Conservation (phyloP, 2,797 vertebrate genomes). For the Spondyliosoma cantharus region DNA sequence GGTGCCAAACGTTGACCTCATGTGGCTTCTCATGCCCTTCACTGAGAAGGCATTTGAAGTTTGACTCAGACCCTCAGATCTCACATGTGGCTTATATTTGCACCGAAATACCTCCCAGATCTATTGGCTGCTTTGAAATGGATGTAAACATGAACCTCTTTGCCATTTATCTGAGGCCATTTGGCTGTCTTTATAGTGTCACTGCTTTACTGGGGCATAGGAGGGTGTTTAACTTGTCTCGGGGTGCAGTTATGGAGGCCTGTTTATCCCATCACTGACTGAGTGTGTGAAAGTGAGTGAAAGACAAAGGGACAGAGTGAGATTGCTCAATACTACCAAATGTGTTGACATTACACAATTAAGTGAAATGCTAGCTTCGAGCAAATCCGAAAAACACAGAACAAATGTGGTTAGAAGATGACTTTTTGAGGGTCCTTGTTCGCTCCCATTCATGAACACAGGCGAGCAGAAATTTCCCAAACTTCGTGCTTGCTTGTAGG, state of each 20-base stretch:
- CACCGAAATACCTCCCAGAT: conserved; percentile 71
- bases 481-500: conserved; percentile 62
- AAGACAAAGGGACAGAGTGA: conserved; percentile 38
- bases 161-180: conserved; percentile 48
- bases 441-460: conserved; percentile 66
- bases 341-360: conserved; percentile 57
- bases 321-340: conserved; percentile 65
- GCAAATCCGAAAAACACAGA: conserved; percentile 48
- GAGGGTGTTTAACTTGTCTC: conserved; percentile 43
- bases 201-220: conserved; percentile 36
- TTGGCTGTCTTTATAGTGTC: conserved; percentile 61
- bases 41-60: conserved; percentile 71
- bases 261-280: conserved; percentile 38
- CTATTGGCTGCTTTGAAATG: conserved; percentile 71
- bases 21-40: conserved; percentile 65
- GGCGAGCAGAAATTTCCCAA: conserved; percentile 44
- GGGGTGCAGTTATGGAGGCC: conserved; percentile 36
- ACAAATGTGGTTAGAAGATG: conserved; percentile 67
- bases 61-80: conserved; percentile 66
- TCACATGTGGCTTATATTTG: conserved; percentile 80
- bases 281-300: conserved; percentile 54
- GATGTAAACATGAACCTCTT: conserved; percentile 72
- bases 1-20: conserved; percentile 73
- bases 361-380: conserved; percentile 53
- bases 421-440: conserved; percentile 51